These are phyloP conservation scores for Scaptomyza montana DNA, from an alignment of 1,140 invertebrate genomes.

Conservation along the genomic window DNA sequence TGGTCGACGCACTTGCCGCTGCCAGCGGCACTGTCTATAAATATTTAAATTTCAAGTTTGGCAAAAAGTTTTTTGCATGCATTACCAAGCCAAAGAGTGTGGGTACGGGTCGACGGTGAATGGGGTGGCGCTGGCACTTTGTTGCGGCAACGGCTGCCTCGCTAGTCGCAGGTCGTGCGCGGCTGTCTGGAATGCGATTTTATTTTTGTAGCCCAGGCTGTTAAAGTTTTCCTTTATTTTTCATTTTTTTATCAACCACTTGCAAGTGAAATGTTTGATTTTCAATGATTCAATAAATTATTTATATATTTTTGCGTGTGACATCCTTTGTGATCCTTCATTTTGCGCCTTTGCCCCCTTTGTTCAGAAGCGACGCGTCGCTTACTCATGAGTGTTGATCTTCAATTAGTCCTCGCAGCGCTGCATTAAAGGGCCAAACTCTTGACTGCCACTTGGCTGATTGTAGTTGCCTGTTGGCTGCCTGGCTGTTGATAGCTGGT, in stretches of 20 bases:
- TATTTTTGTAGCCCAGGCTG: not conserved
- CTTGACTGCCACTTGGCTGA: conserved; percentile 45
- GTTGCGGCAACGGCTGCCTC: conserved; percentile 45
- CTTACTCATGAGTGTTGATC: conserved; percentile 56
- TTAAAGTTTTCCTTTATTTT: conserved; percentile 14
- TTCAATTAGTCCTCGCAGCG: conserved; percentile 63
- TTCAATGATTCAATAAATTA: conserved; percentile 82
- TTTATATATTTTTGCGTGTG: conserved; percentile 75
- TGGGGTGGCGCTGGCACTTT: conserved; percentile 20
- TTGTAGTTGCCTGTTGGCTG: conserved; percentile 8
- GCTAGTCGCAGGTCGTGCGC: conserved; percentile 17
- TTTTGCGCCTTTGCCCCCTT: not conserved
- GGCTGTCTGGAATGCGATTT: conserved; percentile 19
- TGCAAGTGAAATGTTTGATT: conserved; percentile 82
- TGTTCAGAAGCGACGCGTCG: not conserved
- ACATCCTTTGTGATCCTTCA: too few relatives aligned
- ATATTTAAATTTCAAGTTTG: conserved; percentile 83
- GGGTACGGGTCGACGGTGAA: not conserved
- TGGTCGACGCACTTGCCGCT: conserved; percentile 44
- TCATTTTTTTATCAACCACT: conserved; percentile 68
- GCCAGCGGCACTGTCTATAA: conserved; percentile 75
- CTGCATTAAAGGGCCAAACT: conserved; percentile 52
- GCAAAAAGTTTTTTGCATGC: conserved; percentile 81
- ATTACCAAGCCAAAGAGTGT: conserved; percentile 52
- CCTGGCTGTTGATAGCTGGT: conserved; percentile 36